phyloP scores from a whole-genome alignment of 2,888 invertebrate genomes.

The Neoitamus cyanurus region DNA sequence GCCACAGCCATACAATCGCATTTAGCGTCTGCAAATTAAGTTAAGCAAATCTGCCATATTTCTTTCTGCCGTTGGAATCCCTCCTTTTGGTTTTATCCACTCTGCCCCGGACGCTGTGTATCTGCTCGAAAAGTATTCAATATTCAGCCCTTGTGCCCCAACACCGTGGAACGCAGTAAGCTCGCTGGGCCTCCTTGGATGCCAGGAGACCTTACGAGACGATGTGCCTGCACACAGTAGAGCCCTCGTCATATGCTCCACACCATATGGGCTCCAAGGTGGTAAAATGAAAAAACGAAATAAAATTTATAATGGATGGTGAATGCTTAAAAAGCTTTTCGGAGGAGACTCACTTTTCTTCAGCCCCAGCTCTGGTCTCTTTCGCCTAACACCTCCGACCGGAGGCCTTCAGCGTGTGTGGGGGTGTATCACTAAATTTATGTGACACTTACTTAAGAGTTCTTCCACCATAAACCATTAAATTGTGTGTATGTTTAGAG shows the following conservation, averaged over 20 bases:
- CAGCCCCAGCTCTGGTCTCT: background rate
- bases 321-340: constrained; percentile 56
- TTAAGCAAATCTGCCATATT: constrained; percentile 54
- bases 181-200: constrained; percentile 24
- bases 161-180: constrained; percentile 5
- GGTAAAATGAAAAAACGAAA: constrained; percentile 50
- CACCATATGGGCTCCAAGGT: constrained; percentile 33
- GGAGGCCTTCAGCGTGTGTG: background rate
- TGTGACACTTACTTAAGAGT: constrained; percentile 57
- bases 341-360: constrained; percentile 48
- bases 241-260: constrained; percentile 36
- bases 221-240: background rate
- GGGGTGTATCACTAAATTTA: constrained; percentile 56
- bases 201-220: background rate
- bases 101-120: background rate
- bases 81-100: constrained; percentile 46
- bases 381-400: constrained; percentile 47
- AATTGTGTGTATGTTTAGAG: constrained; percentile 53
- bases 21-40: constrained; percentile 56
- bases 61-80: constrained; percentile 40
- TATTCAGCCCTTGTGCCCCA: constrained; percentile 48
- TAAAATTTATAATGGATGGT: constrained; percentile 57
- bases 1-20: constrained; percentile 53
- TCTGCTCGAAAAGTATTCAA: constrained; percentile 48
- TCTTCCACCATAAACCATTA: constrained; percentile 57